Evolutionary conservation across 2,888 invertebrate species (phyloP).

Genomic region (Philhelius pedissequus): DNA sequence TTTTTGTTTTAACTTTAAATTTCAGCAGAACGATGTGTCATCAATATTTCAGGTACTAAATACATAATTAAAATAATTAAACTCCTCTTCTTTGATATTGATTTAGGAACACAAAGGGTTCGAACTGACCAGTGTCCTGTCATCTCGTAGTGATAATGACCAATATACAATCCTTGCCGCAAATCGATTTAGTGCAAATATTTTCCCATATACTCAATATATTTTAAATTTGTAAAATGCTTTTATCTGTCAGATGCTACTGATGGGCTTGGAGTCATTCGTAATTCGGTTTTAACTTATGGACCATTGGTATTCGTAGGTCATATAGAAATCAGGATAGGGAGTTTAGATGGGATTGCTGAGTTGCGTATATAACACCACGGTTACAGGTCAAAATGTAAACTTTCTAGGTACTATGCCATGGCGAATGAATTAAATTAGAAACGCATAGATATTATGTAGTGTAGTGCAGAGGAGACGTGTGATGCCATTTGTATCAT

Average conservation of each 20-base stretch:
- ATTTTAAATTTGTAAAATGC: background rate
- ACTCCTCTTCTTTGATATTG: no score
- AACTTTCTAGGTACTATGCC: background rate
- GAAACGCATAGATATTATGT: background rate
- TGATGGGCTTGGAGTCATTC: background rate
- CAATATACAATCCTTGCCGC: background rate
- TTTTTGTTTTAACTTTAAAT: no score
- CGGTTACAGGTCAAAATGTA: background rate
- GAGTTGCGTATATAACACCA: background rate
- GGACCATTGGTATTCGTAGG: background rate
- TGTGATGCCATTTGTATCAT: background rate
- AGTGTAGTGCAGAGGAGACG: background rate
- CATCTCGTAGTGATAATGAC: background rate
- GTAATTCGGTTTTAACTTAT: background rate
- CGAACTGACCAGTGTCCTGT: no score
- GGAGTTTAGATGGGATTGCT: no score
- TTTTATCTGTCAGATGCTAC: background rate
- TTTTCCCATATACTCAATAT: background rate
- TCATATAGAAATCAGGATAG: background rate
- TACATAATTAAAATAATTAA: no score
- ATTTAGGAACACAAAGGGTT: no score
- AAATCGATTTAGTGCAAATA: background rate
- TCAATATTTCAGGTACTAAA: no score
- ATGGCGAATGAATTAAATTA: conserved; percentile 11
- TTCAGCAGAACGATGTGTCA: no score